Conservation (phyloP, 1,140 invertebrate genomes). For the Nasonia longicornis region DNA sequence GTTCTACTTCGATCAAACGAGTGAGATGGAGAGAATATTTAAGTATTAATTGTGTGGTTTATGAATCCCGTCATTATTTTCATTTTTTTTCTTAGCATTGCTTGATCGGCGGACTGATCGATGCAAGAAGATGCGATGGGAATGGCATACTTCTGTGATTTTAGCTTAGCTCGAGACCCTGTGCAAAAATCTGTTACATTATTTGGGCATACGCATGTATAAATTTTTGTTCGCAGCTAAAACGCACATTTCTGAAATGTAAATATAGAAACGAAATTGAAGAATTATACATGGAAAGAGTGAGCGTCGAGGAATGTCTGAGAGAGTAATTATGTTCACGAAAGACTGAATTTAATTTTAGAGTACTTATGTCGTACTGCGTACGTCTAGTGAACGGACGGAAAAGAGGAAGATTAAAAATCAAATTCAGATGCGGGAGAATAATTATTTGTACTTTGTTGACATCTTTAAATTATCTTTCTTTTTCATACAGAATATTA, state of each 20-base stretch:
- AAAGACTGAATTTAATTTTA: constrained; percentile 47
- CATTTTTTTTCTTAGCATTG: constrained; percentile 15
- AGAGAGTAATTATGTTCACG: constrained; percentile 36
- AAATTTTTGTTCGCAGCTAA: constrained; percentile 33
- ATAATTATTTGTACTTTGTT: constrained; percentile 13
- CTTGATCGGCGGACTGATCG: constrained; percentile 28
- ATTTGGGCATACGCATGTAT: constrained; percentile 17
- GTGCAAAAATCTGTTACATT: constrained; percentile 22
- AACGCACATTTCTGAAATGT: constrained; percentile 33
- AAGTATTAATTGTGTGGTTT: constrained; percentile 42
- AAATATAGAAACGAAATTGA: constrained; percentile 10
- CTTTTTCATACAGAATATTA: constrained; percentile 1
- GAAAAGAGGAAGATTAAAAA: constrained; percentile 31
- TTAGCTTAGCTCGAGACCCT: constrained; percentile 28
- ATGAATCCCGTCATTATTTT: constrained; percentile 29
- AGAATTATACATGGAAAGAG: constrained; percentile 20
- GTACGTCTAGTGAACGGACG: constrained; percentile 38
- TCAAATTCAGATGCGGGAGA: neutral
- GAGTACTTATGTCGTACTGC: constrained; percentile 33
- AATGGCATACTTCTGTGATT: constrained; percentile 45
- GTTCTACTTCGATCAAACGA: constrained; percentile 35
- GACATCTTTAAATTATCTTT: constrained; percentile 24
- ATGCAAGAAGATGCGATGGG: constrained; percentile 32
- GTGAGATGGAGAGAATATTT: constrained; percentile 34
- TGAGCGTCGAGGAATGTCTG: constrained; percentile 21